Base-by-base conservation (phyloP, 2,113 vertebrate species). In the Plotosus lineatus region DNA sequence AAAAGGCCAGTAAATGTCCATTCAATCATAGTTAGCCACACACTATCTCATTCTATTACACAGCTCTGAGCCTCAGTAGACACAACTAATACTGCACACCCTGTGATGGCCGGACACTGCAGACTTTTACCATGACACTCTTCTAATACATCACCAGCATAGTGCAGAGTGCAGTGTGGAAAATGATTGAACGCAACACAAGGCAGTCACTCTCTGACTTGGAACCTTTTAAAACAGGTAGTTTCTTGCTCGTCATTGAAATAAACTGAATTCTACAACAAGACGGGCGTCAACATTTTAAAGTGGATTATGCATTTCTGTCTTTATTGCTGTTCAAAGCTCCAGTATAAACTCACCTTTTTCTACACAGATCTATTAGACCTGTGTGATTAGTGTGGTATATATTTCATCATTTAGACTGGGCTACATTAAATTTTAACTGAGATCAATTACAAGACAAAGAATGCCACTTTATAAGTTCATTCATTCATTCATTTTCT, bases 1-100 rank as follows among this genome's bases (percentile, higher is more conserved):
- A 79, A 79, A 79, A 58, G 65, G 61, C 38, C 36, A 15, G 36
- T 75, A 75, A 81, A 66, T 46, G 58, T 65, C 48, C 65, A 80
- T 82, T 85, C 68, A 73, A 80, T 85, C 84, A 80, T 36, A 10
- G 36, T 78, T 82, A 82, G 65, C 63, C 26, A 72, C 77, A 80
- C 48, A 77, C 55, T 38, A 56, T 28, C 63, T 71, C 71, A 80
- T 82, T 83, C 78, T 82, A 82, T 80, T 80, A 75, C 42, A 82
- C 72, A 66, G 66, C 74, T 79, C 68, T 76, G 81, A 63, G 72
- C 75, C 77, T 77, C 84, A 36, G 38, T 48, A 75, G 77, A 80
- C 80, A 72, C 14, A 50, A 33, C 38, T 69, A 55, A 19, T 77
- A 74, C 33, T 42, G 55, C 26, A 81, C 36, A 55, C 48, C 60